Conservation (phyloP, 2,888 invertebrate genomes). For the Anthophora plumipes region DNA sequence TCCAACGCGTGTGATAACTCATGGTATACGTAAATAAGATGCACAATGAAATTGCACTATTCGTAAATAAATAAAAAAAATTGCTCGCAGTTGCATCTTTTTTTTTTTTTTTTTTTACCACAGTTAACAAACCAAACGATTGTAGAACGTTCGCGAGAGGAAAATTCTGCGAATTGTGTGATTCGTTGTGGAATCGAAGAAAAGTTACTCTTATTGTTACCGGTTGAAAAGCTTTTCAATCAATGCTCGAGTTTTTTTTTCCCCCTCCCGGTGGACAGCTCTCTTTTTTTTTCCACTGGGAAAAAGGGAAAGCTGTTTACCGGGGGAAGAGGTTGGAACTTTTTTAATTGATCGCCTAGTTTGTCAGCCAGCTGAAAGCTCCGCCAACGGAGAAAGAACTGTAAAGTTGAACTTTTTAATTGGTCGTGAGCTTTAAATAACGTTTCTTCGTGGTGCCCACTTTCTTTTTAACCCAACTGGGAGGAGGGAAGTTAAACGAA, state of each 20-base stretch:
- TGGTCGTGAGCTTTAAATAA: conserved; percentile 5
- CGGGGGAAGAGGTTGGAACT: conserved; percentile 9
- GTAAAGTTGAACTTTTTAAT: conserved; percentile 12
- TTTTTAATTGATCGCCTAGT: conserved; percentile 20
- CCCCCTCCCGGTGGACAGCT: too few species aligned
- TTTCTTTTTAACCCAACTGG: neutral
- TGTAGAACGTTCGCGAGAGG: too few species aligned
- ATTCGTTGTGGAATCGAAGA: neutral
- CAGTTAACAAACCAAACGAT: too few species aligned
- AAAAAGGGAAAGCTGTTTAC: conserved; percentile 16
- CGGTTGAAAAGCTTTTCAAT: neutral
- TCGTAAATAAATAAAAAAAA: too few species aligned
- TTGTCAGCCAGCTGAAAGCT: neutral
- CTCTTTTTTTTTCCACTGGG: neutral
- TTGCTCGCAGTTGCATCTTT: too few species aligned
- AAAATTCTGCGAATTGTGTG: too few species aligned
- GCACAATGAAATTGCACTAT: too few species aligned
- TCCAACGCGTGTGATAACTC: too few species aligned
- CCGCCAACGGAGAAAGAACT: neutral
- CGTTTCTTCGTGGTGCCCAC: neutral
- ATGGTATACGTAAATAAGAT: too few species aligned
- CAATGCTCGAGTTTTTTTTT: neutral
- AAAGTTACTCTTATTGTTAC: conserved; percentile 7
- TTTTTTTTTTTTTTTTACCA: too few species aligned
- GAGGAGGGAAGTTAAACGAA: neutral